Percentiles rank a stretch among this genome's conserved stretches.
phyloP scores from a whole-genome alignment of 2,797 vertebrate species.

The Siniperca undulata region DNA sequence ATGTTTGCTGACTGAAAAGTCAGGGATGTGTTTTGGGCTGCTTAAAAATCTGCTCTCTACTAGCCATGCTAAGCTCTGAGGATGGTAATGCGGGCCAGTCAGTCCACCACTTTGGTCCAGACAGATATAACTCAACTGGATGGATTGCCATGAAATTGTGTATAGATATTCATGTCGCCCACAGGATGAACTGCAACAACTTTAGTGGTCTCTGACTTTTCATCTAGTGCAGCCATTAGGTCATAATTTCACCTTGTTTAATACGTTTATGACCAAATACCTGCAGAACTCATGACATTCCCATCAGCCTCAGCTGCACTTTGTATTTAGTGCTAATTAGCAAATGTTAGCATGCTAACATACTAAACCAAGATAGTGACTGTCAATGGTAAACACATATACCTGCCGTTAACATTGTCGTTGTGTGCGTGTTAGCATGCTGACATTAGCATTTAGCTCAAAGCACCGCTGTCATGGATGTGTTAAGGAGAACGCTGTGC shows the following conservation, averaged over 20 bases:
- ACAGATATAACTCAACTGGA: not conserved
- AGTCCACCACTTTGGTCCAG: not conserved
- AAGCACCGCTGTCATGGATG: not conserved
- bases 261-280: not conserved
- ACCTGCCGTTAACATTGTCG: too few relatives aligned
- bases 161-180: too few relatives aligned
- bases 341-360: not conserved
- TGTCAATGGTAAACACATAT: not conserved
- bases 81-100: not conserved
- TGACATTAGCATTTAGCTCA: not conserved
- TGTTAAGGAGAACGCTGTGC: not conserved
- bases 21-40: conserved; percentile 16
- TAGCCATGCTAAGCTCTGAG: not conserved
- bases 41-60: not conserved
- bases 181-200: not conserved
- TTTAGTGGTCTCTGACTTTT: not conserved
- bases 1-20: conserved; percentile 21
- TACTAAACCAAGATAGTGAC: not conserved
- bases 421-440: not conserved
- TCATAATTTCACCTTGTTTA: not conserved
- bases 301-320: not conserved
- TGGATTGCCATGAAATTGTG: not conserved
- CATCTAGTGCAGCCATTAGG: not conserved
- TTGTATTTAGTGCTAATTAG: not conserved
- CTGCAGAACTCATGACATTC: too few relatives aligned